phyloP scores from a whole-genome alignment of 2,113 vertebrate species.

The Sorex araneus region DNA sequence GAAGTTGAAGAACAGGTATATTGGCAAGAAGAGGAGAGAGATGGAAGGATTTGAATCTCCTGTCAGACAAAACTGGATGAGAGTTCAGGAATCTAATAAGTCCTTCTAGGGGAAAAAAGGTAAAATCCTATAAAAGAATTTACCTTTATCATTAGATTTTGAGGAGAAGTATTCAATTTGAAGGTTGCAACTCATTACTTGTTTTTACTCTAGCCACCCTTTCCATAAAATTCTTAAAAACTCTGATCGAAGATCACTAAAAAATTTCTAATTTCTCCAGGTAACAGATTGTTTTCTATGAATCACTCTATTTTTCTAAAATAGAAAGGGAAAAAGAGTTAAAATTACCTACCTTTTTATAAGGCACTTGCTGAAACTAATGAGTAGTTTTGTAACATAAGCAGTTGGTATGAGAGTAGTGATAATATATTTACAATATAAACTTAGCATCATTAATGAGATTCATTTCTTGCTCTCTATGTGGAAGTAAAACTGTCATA shows the following conservation, averaged over 20 bases:
- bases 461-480: conserved; percentile 39
- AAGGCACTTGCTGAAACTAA: conserved; percentile 75
- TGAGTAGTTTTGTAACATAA: conserved; percentile 80
- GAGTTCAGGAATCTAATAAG: background rate
- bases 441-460: conserved; percentile 74
- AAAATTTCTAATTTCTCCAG: conserved; percentile 64
- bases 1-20: background rate
- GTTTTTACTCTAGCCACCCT: background rate
- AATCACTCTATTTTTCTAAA: conserved; percentile 61
- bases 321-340: conserved; percentile 67
- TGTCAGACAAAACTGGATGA: background rate
- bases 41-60: background rate
- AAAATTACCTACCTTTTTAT: conserved; percentile 77
- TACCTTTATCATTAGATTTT: background rate
- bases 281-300: conserved; percentile 79
- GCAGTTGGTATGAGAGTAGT: conserved; percentile 80
- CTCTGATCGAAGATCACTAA: conserved; percentile 48
- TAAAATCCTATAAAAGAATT: background rate
- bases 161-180: background rate
- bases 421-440: conserved; percentile 78
- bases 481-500: conserved; percentile 14
- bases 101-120: background rate
- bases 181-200: background rate
- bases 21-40: background rate
- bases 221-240: conserved; percentile 31